Evolutionary conservation across 2,888 invertebrate genomes (phyloP).

Genomic region (Nebria salina): DNA sequence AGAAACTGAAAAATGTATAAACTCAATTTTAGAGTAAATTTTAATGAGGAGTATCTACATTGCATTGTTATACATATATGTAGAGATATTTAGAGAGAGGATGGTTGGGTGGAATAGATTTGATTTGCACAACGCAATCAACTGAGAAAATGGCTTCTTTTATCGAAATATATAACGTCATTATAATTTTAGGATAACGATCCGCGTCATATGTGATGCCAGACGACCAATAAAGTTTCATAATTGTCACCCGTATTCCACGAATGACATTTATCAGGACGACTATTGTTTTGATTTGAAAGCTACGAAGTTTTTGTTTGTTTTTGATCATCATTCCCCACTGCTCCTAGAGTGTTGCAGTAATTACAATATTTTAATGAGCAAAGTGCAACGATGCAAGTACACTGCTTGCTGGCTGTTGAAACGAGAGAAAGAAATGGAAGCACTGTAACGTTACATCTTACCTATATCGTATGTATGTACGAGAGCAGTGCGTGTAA

Average conservation of each 20-base stretch:
- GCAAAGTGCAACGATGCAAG: slow-evolving; percentile 60
- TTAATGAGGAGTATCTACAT: neutral
- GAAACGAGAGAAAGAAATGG: slow-evolving; percentile 10
- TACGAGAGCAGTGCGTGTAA: slow-evolving; percentile 32
- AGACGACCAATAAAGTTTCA: slow-evolving; percentile 49
- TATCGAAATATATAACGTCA: slow-evolving; percentile 54
- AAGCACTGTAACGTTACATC: slow-evolving; percentile 21
- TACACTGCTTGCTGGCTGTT: slow-evolving; percentile 25
- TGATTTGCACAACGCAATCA: slow-evolving; percentile 8
- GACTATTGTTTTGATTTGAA: slow-evolving; percentile 53
- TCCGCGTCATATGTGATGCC: slow-evolving; percentile 53
- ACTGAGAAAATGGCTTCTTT: slow-evolving; percentile 56
- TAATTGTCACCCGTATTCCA: neutral
- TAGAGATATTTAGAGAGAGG: neutral
- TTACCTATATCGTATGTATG: neutral
- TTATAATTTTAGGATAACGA: slow-evolving; percentile 52
- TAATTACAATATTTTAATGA: slow-evolving; percentile 62
- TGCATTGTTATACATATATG: neutral
- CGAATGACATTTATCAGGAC: slow-evolving; percentile 20
- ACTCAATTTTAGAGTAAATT: too few species aligned
- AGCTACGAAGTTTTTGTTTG: slow-evolving; percentile 52
- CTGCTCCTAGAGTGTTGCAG: slow-evolving; percentile 50
- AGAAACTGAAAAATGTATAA: too few species aligned
- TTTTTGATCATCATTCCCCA: slow-evolving; percentile 51
- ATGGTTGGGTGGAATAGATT: neutral